Conservation (phyloP, 2,797 vertebrate genomes). For the Phoebastria nigripes region DNA sequence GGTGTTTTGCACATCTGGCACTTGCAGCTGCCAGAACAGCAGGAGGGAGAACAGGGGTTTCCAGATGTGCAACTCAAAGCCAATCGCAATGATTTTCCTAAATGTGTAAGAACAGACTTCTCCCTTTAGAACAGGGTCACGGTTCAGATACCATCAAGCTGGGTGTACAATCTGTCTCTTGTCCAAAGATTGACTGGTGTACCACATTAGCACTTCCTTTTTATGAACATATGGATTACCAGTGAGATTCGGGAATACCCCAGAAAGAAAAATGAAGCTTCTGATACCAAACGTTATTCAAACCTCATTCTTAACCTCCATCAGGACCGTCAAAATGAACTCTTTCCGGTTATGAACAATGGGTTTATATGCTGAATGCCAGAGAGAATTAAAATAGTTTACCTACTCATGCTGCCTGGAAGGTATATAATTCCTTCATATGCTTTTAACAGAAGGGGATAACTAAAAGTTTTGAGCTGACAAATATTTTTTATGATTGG, state of each 20-base stretch:
- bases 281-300: background rate
- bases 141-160: background rate
- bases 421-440: background rate
- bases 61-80: background rate
- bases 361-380: background rate
- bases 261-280: background rate
- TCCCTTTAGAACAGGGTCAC: background rate
- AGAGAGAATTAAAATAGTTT: background rate
- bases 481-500: constrained; percentile 7
- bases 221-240: background rate
- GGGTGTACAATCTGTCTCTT: background rate
- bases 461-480: background rate
- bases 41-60: background rate
- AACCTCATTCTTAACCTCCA: background rate
- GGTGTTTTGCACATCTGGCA: background rate
- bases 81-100: background rate
- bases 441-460: background rate
- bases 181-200: background rate
- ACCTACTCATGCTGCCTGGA: background rate
- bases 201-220: background rate
- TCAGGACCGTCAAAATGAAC: background rate
- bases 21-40: background rate
- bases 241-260: background rate
- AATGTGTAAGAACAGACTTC: background rate
- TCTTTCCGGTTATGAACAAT: background rate